Percentiles rank a stretch among this genome's conserved stretches.
phyloP scores from a whole-genome alignment of 2,113 vertebrate species.

The Notechis scutatus region DNA sequence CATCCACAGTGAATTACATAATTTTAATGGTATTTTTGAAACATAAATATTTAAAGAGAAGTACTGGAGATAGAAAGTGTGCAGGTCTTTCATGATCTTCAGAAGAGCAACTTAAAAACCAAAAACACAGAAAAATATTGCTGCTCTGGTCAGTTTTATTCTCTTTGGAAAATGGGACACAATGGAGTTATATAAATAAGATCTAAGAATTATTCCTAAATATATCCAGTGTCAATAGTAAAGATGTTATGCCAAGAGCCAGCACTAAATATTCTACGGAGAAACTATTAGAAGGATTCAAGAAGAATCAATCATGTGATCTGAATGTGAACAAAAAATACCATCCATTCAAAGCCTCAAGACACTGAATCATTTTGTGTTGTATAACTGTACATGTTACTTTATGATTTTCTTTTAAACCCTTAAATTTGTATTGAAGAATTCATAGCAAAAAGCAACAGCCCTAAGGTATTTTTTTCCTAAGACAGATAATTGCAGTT shows the following conservation, averaged over 20 bases:
- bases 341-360: background rate
- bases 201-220: conserved; percentile 46
- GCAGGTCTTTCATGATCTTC: background rate
- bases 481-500: background rate
- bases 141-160: background rate
- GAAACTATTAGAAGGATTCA: background rate
- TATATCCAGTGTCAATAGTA: conserved; percentile 36
- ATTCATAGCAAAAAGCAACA: background rate
- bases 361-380: background rate
- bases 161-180: background rate
- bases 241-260: background rate
- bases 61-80: background rate
- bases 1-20: background rate
- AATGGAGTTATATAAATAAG: background rate
- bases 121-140: background rate
- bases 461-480: background rate
- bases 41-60: background rate
- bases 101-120: background rate
- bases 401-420: background rate
- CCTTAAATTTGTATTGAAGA: background rate
- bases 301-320: conserved; percentile 15
- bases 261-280: background rate
- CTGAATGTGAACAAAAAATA: background rate
- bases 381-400: background rate
- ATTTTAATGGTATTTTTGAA: background rate